Conservation (phyloP, 2,113 vertebrate genomes). For the Pogona vitticeps region DNA sequence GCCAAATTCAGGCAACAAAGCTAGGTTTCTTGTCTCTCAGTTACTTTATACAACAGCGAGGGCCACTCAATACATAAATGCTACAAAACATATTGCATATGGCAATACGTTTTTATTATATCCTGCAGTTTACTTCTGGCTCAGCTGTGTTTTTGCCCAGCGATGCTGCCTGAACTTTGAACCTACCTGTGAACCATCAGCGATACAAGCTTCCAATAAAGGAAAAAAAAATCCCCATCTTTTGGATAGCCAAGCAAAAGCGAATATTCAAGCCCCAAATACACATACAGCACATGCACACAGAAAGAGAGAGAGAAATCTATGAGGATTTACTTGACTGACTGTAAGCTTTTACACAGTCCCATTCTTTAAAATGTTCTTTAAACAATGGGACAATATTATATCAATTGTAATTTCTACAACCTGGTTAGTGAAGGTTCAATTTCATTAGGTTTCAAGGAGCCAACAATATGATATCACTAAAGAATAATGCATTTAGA, state of each 20-base stretch:
- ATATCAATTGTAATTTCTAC: not conserved
- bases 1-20: no score
- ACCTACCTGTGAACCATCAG: not conserved
- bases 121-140: not conserved
- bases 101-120: no score
- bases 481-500: not conserved
- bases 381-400: no score
- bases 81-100: no score
- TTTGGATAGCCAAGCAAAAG: not conserved
- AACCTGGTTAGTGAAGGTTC: not conserved
- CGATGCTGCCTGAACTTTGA: not conserved
- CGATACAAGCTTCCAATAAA: not conserved
- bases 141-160: not conserved
- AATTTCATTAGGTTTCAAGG: slow-evolving; percentile 7
- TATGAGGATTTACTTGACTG: not conserved
- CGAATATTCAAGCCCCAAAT: not conserved
- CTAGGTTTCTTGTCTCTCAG: no score
- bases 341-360: no score
- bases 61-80: no score
- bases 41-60: no score
- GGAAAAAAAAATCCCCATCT: not conserved
- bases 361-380: not conserved
- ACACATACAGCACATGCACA: not conserved
- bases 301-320: not conserved
- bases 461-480: slow-evolving; percentile 8